phyloP scores from a whole-genome alignment of 2,797 vertebrate genomes.

The Fringilla coelebs region DNA sequence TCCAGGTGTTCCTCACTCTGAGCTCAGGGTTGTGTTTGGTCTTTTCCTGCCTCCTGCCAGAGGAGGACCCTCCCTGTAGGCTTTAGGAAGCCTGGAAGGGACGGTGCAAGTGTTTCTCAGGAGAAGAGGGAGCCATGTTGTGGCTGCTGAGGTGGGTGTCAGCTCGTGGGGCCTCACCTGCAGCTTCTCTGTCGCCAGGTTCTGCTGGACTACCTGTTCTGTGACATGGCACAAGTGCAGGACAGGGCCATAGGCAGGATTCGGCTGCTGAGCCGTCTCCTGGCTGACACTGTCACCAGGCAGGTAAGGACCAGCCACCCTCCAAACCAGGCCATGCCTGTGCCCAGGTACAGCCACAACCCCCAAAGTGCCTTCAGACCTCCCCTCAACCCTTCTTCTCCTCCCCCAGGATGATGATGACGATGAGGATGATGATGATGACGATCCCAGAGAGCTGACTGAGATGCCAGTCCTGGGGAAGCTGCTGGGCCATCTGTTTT shows the following conservation, averaged over 20 bases:
- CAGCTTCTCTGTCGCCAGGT: neutral
- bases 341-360: neutral
- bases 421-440: neutral
- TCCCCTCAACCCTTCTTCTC: neutral
- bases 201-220: neutral
- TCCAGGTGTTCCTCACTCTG: neutral
- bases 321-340: too few relatives aligned
- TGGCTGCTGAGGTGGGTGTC: too few relatives aligned
- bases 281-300: rapidly evolving
- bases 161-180: neutral
- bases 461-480: neutral
- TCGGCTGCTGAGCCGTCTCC: neutral
- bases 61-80: too few relatives aligned
- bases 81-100: neutral
- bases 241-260: neutral
- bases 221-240: too few relatives aligned
- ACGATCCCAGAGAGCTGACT: neutral
- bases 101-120: neutral
- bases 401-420: neutral
- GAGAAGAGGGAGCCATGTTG: neutral
- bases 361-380: neutral
- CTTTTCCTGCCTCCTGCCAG: neutral
- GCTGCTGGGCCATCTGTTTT: neutral
- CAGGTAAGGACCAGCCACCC: too few relatives aligned
- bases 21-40: too few relatives aligned